phyloP scores from a whole-genome alignment of 2,888 invertebrate species.

The Erpobdella octoculata region DNA sequence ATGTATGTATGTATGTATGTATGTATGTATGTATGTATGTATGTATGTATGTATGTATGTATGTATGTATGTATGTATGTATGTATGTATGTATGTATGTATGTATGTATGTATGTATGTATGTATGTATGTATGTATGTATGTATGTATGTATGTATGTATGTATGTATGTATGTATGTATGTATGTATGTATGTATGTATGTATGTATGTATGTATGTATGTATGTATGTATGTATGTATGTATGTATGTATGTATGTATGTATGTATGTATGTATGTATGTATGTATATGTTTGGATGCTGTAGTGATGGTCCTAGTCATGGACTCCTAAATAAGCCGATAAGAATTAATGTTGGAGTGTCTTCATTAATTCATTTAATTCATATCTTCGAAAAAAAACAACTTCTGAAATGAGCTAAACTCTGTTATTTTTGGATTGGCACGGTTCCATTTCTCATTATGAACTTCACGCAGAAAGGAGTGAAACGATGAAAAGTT shows the following conservation, averaged over 20 bases:
- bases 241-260: conserved; percentile 9
- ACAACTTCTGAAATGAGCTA: too few relatives aligned
- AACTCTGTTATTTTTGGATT: too few relatives aligned
- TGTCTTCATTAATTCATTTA: too few relatives aligned
- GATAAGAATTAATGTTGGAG: too few relatives aligned
- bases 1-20: not conserved
- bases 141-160: not conserved
- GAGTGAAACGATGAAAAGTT: too few relatives aligned
- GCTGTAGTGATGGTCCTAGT: too few relatives aligned
- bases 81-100: not conserved
- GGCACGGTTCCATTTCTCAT: too few relatives aligned
- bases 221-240: not conserved
- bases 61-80: not conserved
- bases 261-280: conserved; percentile 12
- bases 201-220: not conserved
- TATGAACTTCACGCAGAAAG: too few relatives aligned
- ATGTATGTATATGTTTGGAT: conserved; percentile 12
- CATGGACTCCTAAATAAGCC: too few relatives aligned
- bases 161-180: not conserved
- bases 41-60: not conserved
- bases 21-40: not conserved
- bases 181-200: not conserved
- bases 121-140: not conserved
- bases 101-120: not conserved
- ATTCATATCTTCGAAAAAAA: too few relatives aligned